phyloP scores from a whole-genome alignment of 2,888 invertebrate genomes.

The Leucoma salicis region DNA sequence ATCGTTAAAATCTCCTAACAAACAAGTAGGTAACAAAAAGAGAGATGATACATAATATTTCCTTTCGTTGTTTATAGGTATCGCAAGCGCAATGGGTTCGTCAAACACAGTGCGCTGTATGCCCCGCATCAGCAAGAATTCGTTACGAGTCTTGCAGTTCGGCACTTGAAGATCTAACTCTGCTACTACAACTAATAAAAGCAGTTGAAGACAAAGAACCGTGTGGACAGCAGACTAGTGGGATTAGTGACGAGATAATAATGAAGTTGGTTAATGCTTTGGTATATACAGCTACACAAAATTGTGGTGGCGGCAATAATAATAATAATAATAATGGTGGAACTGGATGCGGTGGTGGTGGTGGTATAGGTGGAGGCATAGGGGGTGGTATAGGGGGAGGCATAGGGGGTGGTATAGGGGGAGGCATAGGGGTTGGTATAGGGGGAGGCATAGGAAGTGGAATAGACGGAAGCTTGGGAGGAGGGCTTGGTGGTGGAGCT shows the following conservation, averaged over 20 bases:
- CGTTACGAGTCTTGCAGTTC: slow-evolving; percentile 35
- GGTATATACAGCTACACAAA: slow-evolving; percentile 51
- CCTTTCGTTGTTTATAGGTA: slow-evolving; percentile 32
- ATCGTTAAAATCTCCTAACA: no score
- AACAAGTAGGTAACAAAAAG: no score
- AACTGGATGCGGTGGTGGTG: slow-evolving; percentile 3
- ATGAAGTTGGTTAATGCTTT: slow-evolving; percentile 61
- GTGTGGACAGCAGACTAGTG: slow-evolving; percentile 10
- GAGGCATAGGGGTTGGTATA: slow-evolving; percentile 2
- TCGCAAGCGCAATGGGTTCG: slow-evolving; percentile 35
- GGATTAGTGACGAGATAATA: slow-evolving; percentile 55
- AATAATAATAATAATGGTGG: slow-evolving; percentile 8
- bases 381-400: slow-evolving; percentile 7
- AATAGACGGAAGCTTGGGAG: slow-evolving; percentile 21
- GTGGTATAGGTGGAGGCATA: slow-evolving; percentile 1
- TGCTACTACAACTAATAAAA: slow-evolving; percentile 34
- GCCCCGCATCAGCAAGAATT: slow-evolving; percentile 7
- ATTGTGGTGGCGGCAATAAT: slow-evolving; percentile 25
- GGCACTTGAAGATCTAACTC: slow-evolving; percentile 39
- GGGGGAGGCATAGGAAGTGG: slow-evolving; percentile 19
- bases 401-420: slow-evolving; percentile 2
- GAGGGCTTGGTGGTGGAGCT: not conserved
- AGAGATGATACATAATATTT: no score
- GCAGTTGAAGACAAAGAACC: slow-evolving; percentile 25
- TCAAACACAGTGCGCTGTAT: slow-evolving; percentile 8